Percentiles rank a stretch among this genome's conserved stretches.
phyloP scores from a whole-genome alignment of 64 coral and sea anemone genomes.

The Montipora sp. region DNA sequence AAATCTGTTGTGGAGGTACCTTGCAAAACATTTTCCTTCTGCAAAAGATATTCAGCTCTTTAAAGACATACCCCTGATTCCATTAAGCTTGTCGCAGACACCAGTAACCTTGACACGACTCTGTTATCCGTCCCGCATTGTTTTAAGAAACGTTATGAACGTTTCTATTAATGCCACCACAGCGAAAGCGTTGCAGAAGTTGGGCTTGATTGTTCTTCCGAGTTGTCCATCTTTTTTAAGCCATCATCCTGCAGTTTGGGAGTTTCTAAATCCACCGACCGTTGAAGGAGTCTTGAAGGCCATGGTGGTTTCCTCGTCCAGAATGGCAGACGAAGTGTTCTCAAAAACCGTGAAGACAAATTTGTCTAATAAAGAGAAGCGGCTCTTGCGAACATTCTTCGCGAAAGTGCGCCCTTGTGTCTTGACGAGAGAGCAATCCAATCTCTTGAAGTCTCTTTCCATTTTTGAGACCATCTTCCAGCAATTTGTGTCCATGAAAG shows the following conservation, averaged over 20 bases:
- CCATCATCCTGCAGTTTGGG: constrained; percentile 29
- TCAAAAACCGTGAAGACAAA: background rate
- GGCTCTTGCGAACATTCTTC: constrained; percentile 52
- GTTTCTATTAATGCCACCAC: constrained; percentile 14
- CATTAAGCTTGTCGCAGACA: constrained; percentile 8
- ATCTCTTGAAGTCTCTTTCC: constrained; percentile 36
- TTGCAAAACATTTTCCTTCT: constrained; percentile 54
- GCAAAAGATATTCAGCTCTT: constrained; percentile 25
- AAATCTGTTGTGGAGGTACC: constrained; percentile 70
- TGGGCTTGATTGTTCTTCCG: constrained; percentile 60
- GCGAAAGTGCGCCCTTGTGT: background rate
- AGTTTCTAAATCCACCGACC: constrained; percentile 51
- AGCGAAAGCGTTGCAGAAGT: constrained; percentile 1
- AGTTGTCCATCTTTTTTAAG: constrained; percentile 52
- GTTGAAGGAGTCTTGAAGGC: constrained; percentile 56
- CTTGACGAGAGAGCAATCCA: background rate
- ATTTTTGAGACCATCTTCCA: constrained; percentile 56
- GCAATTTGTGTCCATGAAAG: constrained; percentile 36
- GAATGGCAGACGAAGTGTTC: background rate
- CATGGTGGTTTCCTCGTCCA: constrained; percentile 26
- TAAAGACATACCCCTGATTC: constrained; percentile 55
- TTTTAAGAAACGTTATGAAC: constrained; percentile 16
- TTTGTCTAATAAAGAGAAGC: constrained; percentile 17
- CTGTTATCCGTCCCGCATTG: constrained; percentile 48
- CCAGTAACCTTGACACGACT: constrained; percentile 35